Percentiles rank a stretch among this genome's conserved stretches.
Evolutionary conservation across 2,113 vertebrate species (phyloP).

Genomic region (Spea multiplicata): DNA sequence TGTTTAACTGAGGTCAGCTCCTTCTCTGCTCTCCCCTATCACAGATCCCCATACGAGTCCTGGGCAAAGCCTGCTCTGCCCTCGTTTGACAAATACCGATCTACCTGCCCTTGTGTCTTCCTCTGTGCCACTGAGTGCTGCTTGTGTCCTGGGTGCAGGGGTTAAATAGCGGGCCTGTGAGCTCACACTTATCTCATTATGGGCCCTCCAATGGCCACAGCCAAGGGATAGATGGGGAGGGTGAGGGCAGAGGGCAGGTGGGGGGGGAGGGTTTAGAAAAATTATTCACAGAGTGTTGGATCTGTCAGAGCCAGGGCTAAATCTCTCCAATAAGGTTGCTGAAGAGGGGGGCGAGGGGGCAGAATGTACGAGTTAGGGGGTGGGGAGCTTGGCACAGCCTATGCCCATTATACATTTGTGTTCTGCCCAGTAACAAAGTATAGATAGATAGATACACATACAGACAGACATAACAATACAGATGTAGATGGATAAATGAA

Average conservation of each 20-base stretch:
- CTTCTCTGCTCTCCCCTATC: constrained; percentile 36
- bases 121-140: constrained; percentile 33
- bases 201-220: constrained; percentile 38
- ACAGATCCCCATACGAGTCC: constrained; percentile 44
- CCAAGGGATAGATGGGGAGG: constrained; percentile 34
- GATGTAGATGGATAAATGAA: constrained; percentile 4
- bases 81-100: constrained; percentile 17
- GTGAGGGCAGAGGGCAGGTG: constrained; percentile 41
- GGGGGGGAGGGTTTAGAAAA: constrained; percentile 31
- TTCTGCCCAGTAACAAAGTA: constrained; percentile 39
- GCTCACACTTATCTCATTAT: constrained; percentile 48
- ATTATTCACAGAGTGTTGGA: constrained; percentile 48
- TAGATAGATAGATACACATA: constrained; percentile 16
- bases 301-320: constrained; percentile 41
- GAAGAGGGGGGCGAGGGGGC: constrained; percentile 32
- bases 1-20: constrained; percentile 41
- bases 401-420: constrained; percentile 14
- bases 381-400: constrained; percentile 14
- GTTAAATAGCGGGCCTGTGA: constrained; percentile 47
- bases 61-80: constrained; percentile 49
- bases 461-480: background rate
- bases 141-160: constrained; percentile 30
- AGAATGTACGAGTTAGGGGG: constrained; percentile 20
- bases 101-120: constrained; percentile 17
- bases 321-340: constrained; percentile 35